These are phyloP conservation scores for Oplegnathus fasciatus DNA, from an alignment of 2,113 vertebrate species.

Conservation along the genomic window DNA sequence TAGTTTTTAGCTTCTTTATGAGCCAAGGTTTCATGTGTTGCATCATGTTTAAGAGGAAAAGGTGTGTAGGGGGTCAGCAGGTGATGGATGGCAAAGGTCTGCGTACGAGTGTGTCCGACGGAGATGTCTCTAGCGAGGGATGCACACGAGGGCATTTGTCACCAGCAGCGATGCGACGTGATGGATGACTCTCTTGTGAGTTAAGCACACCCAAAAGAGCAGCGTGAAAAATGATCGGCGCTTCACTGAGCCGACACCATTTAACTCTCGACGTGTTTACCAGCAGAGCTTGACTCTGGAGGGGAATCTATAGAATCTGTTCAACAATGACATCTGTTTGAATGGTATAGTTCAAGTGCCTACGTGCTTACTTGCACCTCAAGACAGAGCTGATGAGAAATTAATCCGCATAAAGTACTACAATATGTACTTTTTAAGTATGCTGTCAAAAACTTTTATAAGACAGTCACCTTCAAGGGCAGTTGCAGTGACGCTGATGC, in stretches of 20 bases:
- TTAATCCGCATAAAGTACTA: not conserved
- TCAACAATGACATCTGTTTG: not conserved
- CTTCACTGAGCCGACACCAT: constrained; percentile 47
- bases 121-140: constrained; percentile 37
- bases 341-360: not conserved
- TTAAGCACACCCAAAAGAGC: constrained; percentile 60
- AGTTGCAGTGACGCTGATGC: not conserved
- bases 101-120: not conserved
- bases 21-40: constrained; percentile 21
- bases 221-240: constrained; percentile 54
- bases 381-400: not conserved
- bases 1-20: not conserved
- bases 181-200: constrained; percentile 48
- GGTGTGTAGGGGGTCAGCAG: not conserved
- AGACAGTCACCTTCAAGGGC: not conserved
- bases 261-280: constrained; percentile 34
- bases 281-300: constrained; percentile 12
- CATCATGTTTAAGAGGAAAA: not conserved
- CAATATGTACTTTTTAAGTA: not conserved
- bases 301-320: not conserved
- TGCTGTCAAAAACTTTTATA: not conserved
- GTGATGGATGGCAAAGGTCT: constrained; percentile 37
- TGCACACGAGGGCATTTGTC: constrained; percentile 57
- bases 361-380: not conserved
- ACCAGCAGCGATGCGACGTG: constrained; percentile 55